Base-by-base conservation (phyloP, 2,797 vertebrate genomes). In the Perodicticus potto region DNA sequence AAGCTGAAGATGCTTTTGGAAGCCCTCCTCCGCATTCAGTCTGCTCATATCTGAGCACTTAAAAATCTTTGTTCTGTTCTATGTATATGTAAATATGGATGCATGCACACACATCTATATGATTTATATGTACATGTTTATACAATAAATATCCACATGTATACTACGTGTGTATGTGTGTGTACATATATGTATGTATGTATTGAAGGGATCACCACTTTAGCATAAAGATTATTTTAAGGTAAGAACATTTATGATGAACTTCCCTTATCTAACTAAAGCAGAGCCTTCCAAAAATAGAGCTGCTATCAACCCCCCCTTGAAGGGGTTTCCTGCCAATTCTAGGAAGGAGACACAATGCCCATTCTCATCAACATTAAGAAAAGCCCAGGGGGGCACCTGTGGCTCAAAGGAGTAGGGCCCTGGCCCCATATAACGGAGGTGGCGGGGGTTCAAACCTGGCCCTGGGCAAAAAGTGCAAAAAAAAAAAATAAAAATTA, bases 171-270 rank as follows among this genome's bases (percentile, higher is more conserved):
- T 57, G 4, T 65, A 22, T 59, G 2, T 67, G 37, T 37, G 13
- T 78, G 53, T 76, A 9, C 57, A 32, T 37, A 37, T 53, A 17
- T 74, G 10, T 45, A 9, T 34, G 6, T 34, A n/a, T n/a, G 34
- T 72, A 11, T 82, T 20, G 7, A 92, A 83, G 14, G 0, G 45
- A 78, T 76, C 23, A 27, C 20, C 16, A 69, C 82, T 89, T 91
- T 59, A 9, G 29, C 61, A 67, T 70, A 85, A 84, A 70, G 32
- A 87, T 89, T 80, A 70, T 76, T 92, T 95, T 81, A 80, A 69
- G 59, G 63, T 59, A 49, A 80, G 91, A 88, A 61, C 72, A 89
- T 81, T 86, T 65, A 25, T 89, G 89, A 93, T 74, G 53, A 91
- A 70, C 7, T 40, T 67, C 49, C 27, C 22, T 85, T 63, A 77